Evolutionary conservation across 2,888 invertebrate genomes (phyloP).

Genomic region (Aradus depressus): DNA sequence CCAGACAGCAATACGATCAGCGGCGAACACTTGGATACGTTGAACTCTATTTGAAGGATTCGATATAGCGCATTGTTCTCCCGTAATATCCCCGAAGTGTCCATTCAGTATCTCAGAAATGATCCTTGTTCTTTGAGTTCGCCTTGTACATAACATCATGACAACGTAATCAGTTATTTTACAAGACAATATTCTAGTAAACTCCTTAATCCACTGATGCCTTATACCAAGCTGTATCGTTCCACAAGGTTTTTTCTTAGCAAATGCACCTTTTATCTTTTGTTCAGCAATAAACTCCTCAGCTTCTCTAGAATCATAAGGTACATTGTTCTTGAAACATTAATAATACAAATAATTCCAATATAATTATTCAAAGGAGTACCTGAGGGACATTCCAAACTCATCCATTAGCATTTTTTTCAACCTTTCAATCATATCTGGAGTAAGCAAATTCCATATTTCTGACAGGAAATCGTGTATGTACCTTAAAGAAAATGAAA

Average conservation of each 20-base stretch:
- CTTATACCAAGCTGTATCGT: slow-evolving; percentile 12
- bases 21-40: slow-evolving; percentile 23
- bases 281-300: slow-evolving; percentile 20
- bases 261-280: slow-evolving; percentile 13
- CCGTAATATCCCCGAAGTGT: slow-evolving; percentile 25
- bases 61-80: slow-evolving; percentile 22
- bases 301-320: slow-evolving; percentile 20
- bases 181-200: slow-evolving; percentile 20
- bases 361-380: background rate
- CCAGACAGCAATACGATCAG: slow-evolving; percentile 28
- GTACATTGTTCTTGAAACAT: background rate
- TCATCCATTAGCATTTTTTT: slow-evolving; percentile 26
- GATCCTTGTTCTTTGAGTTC: slow-evolving; percentile 21
- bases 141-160: slow-evolving; percentile 20
- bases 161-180: slow-evolving; percentile 27
- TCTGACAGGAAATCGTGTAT: slow-evolving; percentile 25
- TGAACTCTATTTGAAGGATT: slow-evolving; percentile 25
- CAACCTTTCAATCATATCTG: slow-evolving; percentile 25
- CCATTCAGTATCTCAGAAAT: slow-evolving; percentile 23
- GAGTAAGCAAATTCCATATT: slow-evolving; percentile 25
- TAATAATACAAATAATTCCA: background rate
- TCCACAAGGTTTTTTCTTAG: slow-evolving; percentile 12
- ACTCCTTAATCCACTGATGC: slow-evolving; percentile 27
- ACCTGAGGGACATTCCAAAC: slow-evolving; percentile 27
- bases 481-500: slow-evolving; percentile 17